phyloP scores from a whole-genome alignment of 1,140 invertebrate species.

The Drosophila lini region DNA sequence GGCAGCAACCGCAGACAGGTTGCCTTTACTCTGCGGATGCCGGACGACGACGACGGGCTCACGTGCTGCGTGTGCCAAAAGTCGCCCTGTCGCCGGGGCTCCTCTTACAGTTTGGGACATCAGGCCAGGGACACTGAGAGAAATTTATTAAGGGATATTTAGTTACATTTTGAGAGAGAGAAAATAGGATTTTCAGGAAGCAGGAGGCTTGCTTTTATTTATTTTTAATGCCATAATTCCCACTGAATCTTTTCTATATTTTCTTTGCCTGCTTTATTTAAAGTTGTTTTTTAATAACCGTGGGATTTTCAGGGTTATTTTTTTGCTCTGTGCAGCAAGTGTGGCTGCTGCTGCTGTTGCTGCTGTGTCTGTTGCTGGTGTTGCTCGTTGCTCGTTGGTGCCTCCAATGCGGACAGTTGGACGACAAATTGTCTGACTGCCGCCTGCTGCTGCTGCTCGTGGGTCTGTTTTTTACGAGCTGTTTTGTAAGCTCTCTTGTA shows the following conservation, averaged over 20 bases:
- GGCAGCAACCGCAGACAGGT: constrained; percentile 47
- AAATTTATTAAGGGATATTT: neutral
- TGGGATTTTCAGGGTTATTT: neutral
- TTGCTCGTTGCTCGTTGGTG: constrained; percentile 24
- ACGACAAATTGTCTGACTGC: constrained; percentile 77
- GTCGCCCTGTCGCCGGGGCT: constrained; percentile 55
- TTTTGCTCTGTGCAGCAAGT: constrained; percentile 29
- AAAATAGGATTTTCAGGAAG: neutral
- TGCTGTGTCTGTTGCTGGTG: constrained; percentile 30
- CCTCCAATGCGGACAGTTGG: constrained; percentile 64
- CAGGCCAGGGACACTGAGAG: constrained; percentile 48
- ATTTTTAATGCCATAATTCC: neutral
- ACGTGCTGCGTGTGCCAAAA: constrained; percentile 80
- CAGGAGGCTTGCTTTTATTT: neutral
- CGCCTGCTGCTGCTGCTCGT: constrained; percentile 40
- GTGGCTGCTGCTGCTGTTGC: constrained; percentile 33
- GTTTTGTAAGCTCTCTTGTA: constrained; percentile 74
- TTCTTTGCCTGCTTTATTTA: neutral
- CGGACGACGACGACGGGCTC: constrained; percentile 33
- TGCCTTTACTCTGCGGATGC: constrained; percentile 19
- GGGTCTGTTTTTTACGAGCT: constrained; percentile 76
- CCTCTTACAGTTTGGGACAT: constrained; percentile 74
- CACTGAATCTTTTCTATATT: neutral
- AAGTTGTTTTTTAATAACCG: neutral
- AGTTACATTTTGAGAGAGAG: neutral